phyloP scores from a whole-genome alignment of 2,113 vertebrate species.

The Proterorhinus semilunaris region DNA sequence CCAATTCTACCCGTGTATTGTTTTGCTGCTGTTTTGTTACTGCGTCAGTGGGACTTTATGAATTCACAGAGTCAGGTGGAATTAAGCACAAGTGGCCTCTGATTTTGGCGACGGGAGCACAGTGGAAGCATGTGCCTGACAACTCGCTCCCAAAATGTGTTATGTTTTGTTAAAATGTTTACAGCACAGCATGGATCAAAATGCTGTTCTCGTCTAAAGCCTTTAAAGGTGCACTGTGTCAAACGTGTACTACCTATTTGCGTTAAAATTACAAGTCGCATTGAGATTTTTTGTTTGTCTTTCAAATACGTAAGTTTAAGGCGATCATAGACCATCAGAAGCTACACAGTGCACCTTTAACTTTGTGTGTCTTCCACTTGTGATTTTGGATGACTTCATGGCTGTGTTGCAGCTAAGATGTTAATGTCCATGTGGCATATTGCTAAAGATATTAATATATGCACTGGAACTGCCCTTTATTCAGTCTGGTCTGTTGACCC shows the following conservation, averaged over 20 bases:
- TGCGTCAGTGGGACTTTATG: neutral
- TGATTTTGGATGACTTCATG: too few relatives aligned
- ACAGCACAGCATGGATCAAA: neutral
- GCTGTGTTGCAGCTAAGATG: too few relatives aligned
- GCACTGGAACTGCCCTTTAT: neutral
- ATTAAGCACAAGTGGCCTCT: slow-evolving; percentile 10
- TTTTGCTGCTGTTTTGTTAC: neutral
- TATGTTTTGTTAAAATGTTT: neutral
- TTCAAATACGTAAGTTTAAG: too few relatives aligned
- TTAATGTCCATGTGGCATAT: too few relatives aligned
- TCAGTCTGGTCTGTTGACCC: neutral
- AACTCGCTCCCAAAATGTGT: neutral
- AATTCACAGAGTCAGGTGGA: neutral
- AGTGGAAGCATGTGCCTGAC: slow-evolving; percentile 6
- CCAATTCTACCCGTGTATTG: neutral
- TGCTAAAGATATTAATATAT: neutral
- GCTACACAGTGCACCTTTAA: slow-evolving; percentile 3
- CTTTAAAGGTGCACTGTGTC: slow-evolving; percentile 4
- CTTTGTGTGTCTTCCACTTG: neutral
- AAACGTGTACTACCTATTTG: too few relatives aligned
- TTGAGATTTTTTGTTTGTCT: too few relatives aligned
- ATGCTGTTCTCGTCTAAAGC: neutral
- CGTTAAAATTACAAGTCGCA: too few relatives aligned
- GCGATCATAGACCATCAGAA: neutral
- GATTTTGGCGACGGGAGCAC: neutral